Conservation (phyloP, 2,797 vertebrate species). For the Hipposideros larvatus region DNA sequence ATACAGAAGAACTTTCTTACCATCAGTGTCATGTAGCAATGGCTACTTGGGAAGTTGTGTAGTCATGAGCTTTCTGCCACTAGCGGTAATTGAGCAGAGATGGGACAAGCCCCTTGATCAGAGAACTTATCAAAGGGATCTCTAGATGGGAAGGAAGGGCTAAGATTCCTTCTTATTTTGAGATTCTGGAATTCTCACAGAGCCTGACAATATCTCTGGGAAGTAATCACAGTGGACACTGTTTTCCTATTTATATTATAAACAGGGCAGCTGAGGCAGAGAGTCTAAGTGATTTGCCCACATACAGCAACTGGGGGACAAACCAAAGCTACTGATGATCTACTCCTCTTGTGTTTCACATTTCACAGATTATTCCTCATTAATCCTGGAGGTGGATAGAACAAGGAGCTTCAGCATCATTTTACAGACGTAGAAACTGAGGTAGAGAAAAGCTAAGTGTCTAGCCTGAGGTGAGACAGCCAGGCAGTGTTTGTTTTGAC, state of each 20-base stretch:
- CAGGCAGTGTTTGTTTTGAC: not conserved
- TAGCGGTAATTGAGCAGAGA: not conserved
- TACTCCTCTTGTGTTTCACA: not conserved
- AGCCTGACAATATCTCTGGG: not conserved
- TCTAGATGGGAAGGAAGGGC: not conserved
- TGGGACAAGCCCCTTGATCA: not conserved
- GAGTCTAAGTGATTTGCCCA: not conserved
- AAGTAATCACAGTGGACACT: not conserved
- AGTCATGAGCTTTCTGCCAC: not conserved
- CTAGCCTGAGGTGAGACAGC: not conserved
- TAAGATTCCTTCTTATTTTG: not conserved
- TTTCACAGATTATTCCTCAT: not conserved
- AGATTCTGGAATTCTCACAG: not conserved
- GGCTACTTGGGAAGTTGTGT: not conserved
- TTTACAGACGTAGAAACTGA: constrained; percentile 8
- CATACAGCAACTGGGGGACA: not conserved
- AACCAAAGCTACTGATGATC: not conserved
- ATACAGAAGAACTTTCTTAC: not conserved
- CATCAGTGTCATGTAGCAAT: not conserved
- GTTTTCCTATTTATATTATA: not conserved
- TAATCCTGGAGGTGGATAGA: not conserved
- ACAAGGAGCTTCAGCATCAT: not conserved
- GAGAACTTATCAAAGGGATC: not conserved
- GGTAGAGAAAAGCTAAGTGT: not conserved
- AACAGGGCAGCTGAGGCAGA: not conserved